Evolutionary conservation across 2,888 invertebrate genomes (phyloP).

Genomic region (Himalopsyche tibetana): DNA sequence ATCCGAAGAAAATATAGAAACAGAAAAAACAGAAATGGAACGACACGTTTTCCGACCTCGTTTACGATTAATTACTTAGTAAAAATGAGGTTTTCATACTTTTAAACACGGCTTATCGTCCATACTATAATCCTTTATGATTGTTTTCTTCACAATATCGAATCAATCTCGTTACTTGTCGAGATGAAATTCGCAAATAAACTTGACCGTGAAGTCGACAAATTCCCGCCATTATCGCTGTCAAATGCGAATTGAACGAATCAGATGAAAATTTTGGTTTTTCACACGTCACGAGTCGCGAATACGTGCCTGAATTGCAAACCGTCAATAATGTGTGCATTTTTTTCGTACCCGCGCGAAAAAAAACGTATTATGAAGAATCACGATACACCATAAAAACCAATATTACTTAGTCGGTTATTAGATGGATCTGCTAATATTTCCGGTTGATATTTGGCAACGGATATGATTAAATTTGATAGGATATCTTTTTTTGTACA

Average conservation of each 20-base stretch:
- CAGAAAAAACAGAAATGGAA: not conserved
- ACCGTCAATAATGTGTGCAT: not conserved
- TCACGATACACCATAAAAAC: not conserved
- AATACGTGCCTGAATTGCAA: constrained; percentile 10
- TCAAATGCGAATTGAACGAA: not conserved
- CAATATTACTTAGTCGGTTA: not conserved
- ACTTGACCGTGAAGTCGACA: not conserved
- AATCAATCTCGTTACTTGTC: not conserved
- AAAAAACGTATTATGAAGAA: not conserved
- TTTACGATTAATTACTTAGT: not conserved
- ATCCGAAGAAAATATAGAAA: too few species aligned
- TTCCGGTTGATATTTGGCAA: not conserved
- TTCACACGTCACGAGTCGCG: constrained; percentile 2
- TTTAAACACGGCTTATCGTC: not conserved
- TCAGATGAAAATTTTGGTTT: not conserved
- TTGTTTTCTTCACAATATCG: not conserved
- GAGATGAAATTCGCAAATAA: not conserved
- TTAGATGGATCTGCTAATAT: not conserved
- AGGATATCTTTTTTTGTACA: too few species aligned
- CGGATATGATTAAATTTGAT: not conserved
- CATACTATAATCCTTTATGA: not conserved
- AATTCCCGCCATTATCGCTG: not conserved
- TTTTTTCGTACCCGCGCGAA: not conserved
- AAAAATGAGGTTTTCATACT: not conserved
- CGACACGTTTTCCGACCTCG: constrained; percentile 12